Base-by-base conservation (phyloP, 2,888 invertebrate species). In the Cetonia aurata region DNA sequence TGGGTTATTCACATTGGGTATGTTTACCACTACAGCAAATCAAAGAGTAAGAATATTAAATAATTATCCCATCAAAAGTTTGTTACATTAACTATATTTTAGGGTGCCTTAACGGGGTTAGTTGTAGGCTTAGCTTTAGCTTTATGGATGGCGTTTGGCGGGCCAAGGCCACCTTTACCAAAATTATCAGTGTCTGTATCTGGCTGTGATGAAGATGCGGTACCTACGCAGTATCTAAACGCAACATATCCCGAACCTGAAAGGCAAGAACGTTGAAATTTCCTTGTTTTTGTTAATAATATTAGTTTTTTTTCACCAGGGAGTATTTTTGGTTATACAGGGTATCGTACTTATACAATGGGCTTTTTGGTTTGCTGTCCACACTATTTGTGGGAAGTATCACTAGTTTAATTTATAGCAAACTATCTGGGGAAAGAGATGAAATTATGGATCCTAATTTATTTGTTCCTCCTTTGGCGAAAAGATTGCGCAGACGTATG, bases 101-200 rank as follows among this genome's bases (percentile, higher is more conserved):
- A 91, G 90, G 96, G 96, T 37, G 92, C 91, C 0, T 86, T 93
- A 12, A 78, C 86, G 9, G 95, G 92, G 0, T 83, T 94, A 1
- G 53, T 90, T 0, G 79, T 85, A 4, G 92, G 94, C 0, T 86
- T 96, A 72, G 84, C 86, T 0, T 80, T 94, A 66, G 90, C 92
- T 0, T 86, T 96, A 55, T 95, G 94, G 94, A 91, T 96, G 76
- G 95, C 94, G 65, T 94, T 96, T 81, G 95, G 95, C 0, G 89
- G 90, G 3, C 92, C 95, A 0, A 91, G 91, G 75, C 93, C 94
- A 0, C 83, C 86, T 0, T 81, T 88, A 0, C 82, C 83, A 6
- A 86, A 83, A 60, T 80, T 93, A 48, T 88, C 90, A 0, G 85
- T 91, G 55, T 87, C 87, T 12, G 87, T 86, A 0, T 88, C 86